Conservation (phyloP, 2,113 vertebrate species). For the Columbina picui region DNA sequence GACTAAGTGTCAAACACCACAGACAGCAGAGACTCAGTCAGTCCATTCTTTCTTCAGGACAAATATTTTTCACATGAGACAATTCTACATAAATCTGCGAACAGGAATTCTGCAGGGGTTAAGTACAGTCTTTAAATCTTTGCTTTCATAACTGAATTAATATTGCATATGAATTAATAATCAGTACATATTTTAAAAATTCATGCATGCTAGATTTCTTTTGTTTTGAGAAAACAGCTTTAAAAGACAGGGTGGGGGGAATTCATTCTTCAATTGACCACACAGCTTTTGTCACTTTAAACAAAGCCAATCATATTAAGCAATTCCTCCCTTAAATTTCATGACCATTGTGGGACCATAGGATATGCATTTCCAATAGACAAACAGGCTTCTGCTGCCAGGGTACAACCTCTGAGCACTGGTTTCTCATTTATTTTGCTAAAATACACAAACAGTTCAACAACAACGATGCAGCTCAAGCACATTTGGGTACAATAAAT, state of each 20-base stretch:
- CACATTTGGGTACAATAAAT: not conserved
- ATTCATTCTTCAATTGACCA: not conserved
- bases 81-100: not conserved
- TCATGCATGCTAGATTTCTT: not conserved
- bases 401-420: not conserved
- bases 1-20: slow-evolving; percentile 1
- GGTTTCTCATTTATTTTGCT: not conserved
- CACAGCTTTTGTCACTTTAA: slow-evolving; percentile 8
- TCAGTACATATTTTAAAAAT: not conserved
- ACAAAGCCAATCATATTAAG: not conserved
- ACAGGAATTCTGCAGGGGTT: not conserved
- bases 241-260: not conserved
- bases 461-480: not conserved
- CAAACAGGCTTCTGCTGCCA: not conserved
- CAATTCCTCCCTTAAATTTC: not conserved
- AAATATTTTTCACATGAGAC: slow-evolving; percentile 44
- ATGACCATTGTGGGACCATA: not conserved
- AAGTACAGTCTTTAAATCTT: slow-evolving; percentile 15
- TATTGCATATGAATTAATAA: not conserved
- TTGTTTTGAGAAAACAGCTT: not conserved
- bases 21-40: not conserved
- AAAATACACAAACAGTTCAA: not conserved
- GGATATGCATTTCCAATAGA: not conserved
- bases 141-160: not conserved
- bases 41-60: slow-evolving; percentile 12